Conservation (phyloP, 2,888 invertebrate genomes). For the Escarpia spicata region DNA sequence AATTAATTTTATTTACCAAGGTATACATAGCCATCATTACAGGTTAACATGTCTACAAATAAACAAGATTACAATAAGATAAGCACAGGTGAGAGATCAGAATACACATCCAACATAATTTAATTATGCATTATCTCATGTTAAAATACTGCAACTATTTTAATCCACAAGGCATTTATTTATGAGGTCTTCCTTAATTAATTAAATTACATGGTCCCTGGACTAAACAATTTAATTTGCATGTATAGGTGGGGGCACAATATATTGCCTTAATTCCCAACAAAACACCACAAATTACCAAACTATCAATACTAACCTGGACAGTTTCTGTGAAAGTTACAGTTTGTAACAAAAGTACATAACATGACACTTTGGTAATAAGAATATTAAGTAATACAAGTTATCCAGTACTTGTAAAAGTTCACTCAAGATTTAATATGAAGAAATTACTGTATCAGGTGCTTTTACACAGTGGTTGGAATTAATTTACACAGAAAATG, state of each 20-base stretch:
- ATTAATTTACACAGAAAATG: not conserved
- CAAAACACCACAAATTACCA: not conserved
- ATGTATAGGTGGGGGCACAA: not conserved
- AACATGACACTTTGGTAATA: not conserved
- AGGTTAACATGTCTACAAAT: not conserved
- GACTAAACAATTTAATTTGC: not conserved
- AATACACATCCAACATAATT: too few species aligned
- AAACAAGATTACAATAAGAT: slow-evolving; percentile 1
- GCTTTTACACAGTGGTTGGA: not conserved
- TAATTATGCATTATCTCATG: too few species aligned
- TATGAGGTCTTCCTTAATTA: not conserved
- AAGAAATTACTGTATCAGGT: not conserved
- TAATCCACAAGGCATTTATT: not conserved
- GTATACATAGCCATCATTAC: slow-evolving; percentile 13
- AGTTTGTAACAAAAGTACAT: not conserved
- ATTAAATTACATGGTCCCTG: not conserved
- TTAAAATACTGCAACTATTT: too few species aligned
- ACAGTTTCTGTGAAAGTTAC: not conserved
- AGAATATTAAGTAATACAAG: not conserved
- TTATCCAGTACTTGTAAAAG: too few species aligned
- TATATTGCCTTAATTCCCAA: not conserved
- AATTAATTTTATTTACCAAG: not conserved
- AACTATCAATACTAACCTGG: not conserved
- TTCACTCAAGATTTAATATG: too few species aligned
- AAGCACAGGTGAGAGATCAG: too few species aligned